Conservation (phyloP, 2,113 vertebrate species). For the Arenaria interpres region DNA sequence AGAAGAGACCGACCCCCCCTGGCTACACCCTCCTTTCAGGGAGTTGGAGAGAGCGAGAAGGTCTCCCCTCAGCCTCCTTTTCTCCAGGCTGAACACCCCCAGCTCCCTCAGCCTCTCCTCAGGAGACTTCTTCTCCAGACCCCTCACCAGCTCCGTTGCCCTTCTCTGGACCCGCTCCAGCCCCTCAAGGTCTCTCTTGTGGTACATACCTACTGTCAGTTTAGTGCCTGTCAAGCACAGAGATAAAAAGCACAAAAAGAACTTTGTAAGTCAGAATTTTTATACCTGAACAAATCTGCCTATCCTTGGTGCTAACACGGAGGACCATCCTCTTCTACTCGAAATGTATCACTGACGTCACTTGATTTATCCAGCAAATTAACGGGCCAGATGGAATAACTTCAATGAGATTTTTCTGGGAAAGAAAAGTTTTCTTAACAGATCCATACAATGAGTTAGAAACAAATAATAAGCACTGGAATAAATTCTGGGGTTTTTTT, state of each 20-base stretch:
- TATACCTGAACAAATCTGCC: neutral
- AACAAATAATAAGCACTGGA: neutral
- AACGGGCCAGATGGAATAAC: neutral
- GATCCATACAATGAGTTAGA: neutral
- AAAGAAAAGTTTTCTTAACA: neutral
- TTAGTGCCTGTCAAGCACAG: neutral
- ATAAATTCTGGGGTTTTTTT: neutral
- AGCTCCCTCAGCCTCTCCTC: no score
- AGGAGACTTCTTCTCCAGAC: no score
- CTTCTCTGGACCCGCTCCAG: no score
- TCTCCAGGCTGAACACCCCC: no score
- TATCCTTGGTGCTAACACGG: neutral
- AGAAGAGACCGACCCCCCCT: no score
- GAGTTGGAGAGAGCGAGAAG: no score
- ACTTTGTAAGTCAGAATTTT: neutral
- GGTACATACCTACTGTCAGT: neutral
- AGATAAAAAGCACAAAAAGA: no score
- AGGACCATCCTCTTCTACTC: neutral
- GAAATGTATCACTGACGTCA: neutral
- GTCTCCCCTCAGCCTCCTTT: no score
- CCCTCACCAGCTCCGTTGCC: no score
- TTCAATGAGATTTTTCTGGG: neutral
- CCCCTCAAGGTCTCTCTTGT: no score
- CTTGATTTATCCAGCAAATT: neutral
- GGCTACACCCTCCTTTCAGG: no score